phyloP scores from a whole-genome alignment of 2,113 vertebrate genomes.

The Cnemophilus loriae region DNA sequence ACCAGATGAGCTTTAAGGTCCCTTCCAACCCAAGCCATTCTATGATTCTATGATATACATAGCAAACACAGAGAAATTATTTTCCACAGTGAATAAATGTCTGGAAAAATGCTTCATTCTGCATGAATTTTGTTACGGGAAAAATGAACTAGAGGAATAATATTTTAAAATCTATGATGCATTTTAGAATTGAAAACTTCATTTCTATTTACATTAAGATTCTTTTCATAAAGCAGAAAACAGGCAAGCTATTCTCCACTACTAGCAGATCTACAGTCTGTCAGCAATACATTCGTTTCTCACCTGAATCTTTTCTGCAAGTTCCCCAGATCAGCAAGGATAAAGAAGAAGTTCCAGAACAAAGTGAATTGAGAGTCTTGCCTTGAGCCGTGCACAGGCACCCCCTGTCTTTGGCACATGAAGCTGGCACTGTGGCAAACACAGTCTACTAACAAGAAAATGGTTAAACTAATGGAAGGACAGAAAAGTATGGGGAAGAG shows the following conservation, averaged over 20 bases:
- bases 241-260: not conserved
- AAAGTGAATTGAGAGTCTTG: not conserved
- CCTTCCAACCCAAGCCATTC: not conserved
- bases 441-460: not conserved
- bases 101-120: not conserved
- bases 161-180: not conserved
- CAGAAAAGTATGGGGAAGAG: not conserved
- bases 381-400: not conserved
- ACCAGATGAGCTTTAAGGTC: not conserved
- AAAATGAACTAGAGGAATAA: not conserved
- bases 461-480: not conserved
- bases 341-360: not conserved
- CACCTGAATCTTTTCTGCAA: not conserved
- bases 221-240: not conserved
- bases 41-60: fast-evolving
- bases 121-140: not conserved
- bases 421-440: not conserved
- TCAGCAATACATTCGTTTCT: not conserved
- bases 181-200: not conserved
- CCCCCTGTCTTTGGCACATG: not conserved
- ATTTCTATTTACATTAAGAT: not conserved
- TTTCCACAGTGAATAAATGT: not conserved
- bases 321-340: not conserved
- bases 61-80: not conserved
- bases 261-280: not conserved